Evolutionary conservation across 1,140 invertebrate genomes (phyloP), one percentile per base, ranked within the genome.

Genomic region (Piezodorus guildinii): DNA sequence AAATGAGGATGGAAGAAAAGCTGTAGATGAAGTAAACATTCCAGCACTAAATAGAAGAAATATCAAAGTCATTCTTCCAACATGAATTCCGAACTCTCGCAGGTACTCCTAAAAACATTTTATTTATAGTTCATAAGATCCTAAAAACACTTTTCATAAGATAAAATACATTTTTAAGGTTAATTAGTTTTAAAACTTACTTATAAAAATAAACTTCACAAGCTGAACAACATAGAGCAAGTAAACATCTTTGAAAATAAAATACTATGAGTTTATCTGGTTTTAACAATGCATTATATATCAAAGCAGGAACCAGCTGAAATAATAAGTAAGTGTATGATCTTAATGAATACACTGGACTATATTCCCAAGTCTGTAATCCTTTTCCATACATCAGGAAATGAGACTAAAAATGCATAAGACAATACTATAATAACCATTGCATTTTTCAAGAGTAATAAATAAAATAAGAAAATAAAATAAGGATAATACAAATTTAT

Each of bases 341-440:
- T 59, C 97, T 79, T 51, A 99, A 83, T 0, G 94, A 93, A 79
- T 89, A 98, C 65, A 82, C 77, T 17, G 96, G 94, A 71, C 94
- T 96, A 74, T 99, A 99, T 76, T 99, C 97, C 97, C 96, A 99
- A 56, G 97, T 99, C 79, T 99, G 96, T 68, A 98, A 84, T 10
- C 96, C 94, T 73, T 81, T 85, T 16, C 88, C 90, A 74, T 91
- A 94, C 21, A 97, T 70, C 54, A 92, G 71, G 71, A 81, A 86
- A 73, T 92, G 89, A 68, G 81, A 80, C 89, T 93, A 75, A 65
- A 80, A 81, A 70, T 70, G 64, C 69, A 23, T 51, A 46, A 49
- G 49, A 46, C 2, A 58, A 58, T 10, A 14, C 8, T 16, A 17
- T 3, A 46, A 46, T 15, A 46, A 46, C 45, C 14, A 5, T 16